Conservation (phyloP, 2,113 vertebrate species). For the Perca fluviatilis region DNA sequence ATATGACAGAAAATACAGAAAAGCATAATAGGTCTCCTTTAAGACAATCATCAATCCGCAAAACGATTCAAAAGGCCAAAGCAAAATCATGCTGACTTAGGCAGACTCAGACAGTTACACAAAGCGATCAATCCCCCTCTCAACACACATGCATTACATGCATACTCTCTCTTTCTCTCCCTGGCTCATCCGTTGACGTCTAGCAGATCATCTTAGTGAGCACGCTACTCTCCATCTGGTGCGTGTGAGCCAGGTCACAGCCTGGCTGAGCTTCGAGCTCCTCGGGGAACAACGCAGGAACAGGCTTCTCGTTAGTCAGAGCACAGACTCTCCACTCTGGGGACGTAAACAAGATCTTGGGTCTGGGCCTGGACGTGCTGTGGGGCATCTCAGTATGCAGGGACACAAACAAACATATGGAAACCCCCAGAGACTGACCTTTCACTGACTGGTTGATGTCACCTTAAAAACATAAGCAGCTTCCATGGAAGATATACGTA, state of each 20-base stretch:
- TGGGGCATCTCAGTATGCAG: conserved; percentile 18
- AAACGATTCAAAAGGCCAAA: background rate
- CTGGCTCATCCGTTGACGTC: conserved; percentile 27
- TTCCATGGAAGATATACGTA: background rate
- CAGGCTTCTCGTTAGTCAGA: conserved; percentile 38
- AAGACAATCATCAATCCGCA: background rate
- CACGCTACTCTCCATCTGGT: conserved; percentile 59
- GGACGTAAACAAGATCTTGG: conserved; percentile 57
- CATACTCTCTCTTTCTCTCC: background rate
- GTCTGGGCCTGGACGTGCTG: conserved; percentile 5
- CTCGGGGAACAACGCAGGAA: conserved; percentile 21
- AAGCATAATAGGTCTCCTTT: too few species aligned
- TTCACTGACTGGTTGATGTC: background rate
- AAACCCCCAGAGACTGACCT: conserved; percentile 34
- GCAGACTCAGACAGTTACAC: background rate
- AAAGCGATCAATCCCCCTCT: conserved; percentile 18
- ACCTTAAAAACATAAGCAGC: background rate
- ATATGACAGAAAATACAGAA: too few species aligned
- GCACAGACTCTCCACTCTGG: conserved; percentile 29
- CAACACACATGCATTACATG: background rate
- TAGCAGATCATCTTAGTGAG: conserved; percentile 38
- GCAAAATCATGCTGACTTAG: conserved; percentile 18
- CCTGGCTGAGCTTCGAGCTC: conserved; percentile 37
- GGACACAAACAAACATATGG: conserved; percentile 38
- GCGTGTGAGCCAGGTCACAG: conserved; percentile 35